Evolutionary conservation across 2,113 vertebrate species (phyloP).

Genomic region (Okapia johnstoni): DNA sequence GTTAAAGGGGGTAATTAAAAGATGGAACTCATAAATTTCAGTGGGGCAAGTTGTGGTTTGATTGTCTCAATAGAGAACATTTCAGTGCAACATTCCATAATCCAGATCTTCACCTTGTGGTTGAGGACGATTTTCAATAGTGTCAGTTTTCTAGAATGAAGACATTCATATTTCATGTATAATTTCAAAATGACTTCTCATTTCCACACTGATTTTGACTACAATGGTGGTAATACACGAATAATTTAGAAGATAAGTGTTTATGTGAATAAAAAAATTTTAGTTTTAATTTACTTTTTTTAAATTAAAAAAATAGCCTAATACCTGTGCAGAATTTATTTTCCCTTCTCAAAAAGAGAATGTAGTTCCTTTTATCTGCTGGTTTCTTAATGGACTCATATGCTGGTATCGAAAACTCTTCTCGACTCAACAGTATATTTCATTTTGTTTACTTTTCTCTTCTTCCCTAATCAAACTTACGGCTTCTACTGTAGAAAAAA

Average conservation of each 20-base stretch:
- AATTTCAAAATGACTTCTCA: background rate
- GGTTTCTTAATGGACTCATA: background rate
- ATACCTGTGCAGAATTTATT: background rate
- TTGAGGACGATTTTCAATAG: background rate
- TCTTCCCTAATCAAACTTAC: background rate
- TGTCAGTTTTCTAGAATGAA: background rate
- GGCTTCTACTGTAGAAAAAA: background rate
- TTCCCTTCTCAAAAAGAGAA: background rate
- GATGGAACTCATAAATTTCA: background rate
- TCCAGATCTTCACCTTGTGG: background rate
- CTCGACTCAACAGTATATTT: background rate
- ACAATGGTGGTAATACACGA: background rate
- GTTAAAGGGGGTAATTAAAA: background rate
- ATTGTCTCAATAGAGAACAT: background rate
- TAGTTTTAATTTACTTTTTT: slow-evolving; percentile 6
- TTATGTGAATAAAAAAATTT: background rate
- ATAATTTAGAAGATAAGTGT: background rate
- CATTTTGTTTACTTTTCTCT: background rate
- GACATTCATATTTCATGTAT: background rate
- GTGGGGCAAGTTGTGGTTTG: background rate
- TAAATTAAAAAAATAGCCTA: background rate
- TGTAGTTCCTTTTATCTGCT: background rate
- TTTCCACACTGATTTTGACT: background rate
- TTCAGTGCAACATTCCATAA: background rate
- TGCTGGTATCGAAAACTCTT: background rate